These are phyloP conservation scores for Antennarius striatus DNA, from an alignment of 2,113 vertebrate species.

Conservation along the genomic window DNA sequence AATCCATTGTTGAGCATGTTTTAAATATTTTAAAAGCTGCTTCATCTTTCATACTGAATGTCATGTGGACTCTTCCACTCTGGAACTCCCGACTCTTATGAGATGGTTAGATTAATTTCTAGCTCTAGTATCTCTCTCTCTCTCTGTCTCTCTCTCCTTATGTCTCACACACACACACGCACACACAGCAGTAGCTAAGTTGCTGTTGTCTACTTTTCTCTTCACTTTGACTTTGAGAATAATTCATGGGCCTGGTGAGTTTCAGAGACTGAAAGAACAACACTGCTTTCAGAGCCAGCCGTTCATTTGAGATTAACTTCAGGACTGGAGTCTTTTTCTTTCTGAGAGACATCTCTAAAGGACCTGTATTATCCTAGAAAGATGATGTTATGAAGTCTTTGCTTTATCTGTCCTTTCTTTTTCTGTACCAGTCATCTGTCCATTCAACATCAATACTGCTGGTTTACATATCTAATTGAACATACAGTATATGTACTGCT, in stretches of 20 bases:
- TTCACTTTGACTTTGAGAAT: constrained; percentile 84
- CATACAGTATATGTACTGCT: constrained; percentile 13
- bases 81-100: constrained; percentile 34
- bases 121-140: constrained; percentile 25
- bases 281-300: constrained; percentile 68
- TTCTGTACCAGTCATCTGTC: constrained; percentile 31
- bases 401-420: constrained; percentile 45
- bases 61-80: constrained; percentile 38
- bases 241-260: constrained; percentile 78
- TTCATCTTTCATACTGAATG: constrained; percentile 45
- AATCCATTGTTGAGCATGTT: constrained; percentile 52
- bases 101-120: constrained; percentile 60
- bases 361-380: constrained; percentile 52
- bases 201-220: constrained; percentile 78
- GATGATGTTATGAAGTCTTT: constrained; percentile 33
- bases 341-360: constrained; percentile 56
- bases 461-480: constrained; percentile 38
- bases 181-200: constrained; percentile 48
- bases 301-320: constrained; percentile 69
- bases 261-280: constrained; percentile 70
- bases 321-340: constrained; percentile 8
- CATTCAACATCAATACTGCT: constrained; percentile 2
- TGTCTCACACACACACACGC: background rate
- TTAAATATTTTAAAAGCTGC: constrained; percentile 48
- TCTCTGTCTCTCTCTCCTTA: background rate